Percentiles rank a stretch among this genome's conserved stretches.
These are phyloP conservation scores for Colius striatus DNA, from an alignment of 2,113 vertebrate genomes.

Conservation along the genomic window DNA sequence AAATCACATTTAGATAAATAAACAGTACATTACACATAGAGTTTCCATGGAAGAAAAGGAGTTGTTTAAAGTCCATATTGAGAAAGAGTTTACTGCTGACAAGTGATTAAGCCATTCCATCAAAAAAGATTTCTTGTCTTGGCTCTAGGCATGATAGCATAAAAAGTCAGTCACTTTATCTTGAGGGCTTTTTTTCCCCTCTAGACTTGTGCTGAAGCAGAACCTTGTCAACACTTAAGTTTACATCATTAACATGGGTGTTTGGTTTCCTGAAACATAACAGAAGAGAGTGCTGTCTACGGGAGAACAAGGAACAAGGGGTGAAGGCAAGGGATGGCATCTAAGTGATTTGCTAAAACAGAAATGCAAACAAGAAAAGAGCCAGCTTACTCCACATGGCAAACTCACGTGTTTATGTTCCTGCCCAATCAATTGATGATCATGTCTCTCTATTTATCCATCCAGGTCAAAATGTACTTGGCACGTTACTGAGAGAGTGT, in stretches of 20 bases:
- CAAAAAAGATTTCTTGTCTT: slow-evolving; percentile 31
- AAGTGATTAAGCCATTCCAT: slow-evolving; percentile 37
- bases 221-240: slow-evolving; percentile 4
- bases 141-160: not conserved
- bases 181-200: not conserved
- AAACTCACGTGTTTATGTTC: not conserved
- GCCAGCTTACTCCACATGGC: not conserved
- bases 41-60: not conserved
- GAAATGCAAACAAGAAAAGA: slow-evolving; percentile 31
- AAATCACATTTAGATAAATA: not conserved
- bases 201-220: slow-evolving; percentile 37
- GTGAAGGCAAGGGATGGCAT: not conserved
- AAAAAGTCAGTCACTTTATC: slow-evolving; percentile 39
- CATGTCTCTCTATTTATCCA: not conserved
- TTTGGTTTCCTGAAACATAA: slow-evolving; percentile 60
- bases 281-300: not conserved
- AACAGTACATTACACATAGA: not conserved
- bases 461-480: not conserved
- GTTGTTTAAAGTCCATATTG: not conserved
- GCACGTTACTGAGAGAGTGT: not conserved
- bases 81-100: slow-evolving; percentile 66
- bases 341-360: not conserved
- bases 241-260: slow-evolving; percentile 54
- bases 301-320: not conserved
- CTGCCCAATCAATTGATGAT: not conserved